Conservation (phyloP, 2,113 vertebrate genomes). For the Rhagologus leucostigma region DNA sequence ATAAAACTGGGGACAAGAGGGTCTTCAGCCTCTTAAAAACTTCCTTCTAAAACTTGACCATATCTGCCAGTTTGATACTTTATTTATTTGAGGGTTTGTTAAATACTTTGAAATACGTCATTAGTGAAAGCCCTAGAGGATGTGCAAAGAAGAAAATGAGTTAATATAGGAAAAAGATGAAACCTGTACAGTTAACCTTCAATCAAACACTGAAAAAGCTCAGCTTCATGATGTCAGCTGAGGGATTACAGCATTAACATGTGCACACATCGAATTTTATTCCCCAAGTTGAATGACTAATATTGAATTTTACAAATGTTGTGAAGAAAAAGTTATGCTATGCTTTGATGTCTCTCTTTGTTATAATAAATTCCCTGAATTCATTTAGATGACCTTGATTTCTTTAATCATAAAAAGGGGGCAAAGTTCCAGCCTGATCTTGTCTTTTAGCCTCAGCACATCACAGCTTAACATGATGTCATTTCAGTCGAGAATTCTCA, state of each 20-base stretch:
- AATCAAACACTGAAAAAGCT: not conserved
- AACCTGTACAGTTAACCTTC: not conserved
- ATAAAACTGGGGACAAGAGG: not conserved
- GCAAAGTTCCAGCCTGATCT: not conserved
- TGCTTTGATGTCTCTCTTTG: constrained; percentile 20
- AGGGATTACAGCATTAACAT: not conserved
- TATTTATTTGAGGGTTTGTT: not conserved
- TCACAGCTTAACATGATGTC: not conserved
- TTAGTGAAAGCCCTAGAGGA: not conserved
- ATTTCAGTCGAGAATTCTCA: not conserved
- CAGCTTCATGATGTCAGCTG: not conserved
- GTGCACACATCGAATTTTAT: not conserved
- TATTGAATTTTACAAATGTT: constrained; percentile 5
- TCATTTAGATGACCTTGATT: constrained; percentile 14
- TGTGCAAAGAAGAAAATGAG: not conserved
- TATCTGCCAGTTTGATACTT: not conserved
- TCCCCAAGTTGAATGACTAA: not conserved
- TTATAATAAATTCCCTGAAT: not conserved
- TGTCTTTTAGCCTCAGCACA: not conserved
- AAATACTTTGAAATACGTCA: not conserved
- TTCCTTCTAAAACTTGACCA: not conserved
- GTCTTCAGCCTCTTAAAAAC: not conserved
- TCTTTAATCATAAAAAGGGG: not conserved
- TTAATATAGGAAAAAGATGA: not conserved
- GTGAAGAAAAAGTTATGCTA: not conserved